These are phyloP conservation scores for Chelonia mydas DNA, from an alignment of 2,797 vertebrate species.

Conservation along the genomic window DNA sequence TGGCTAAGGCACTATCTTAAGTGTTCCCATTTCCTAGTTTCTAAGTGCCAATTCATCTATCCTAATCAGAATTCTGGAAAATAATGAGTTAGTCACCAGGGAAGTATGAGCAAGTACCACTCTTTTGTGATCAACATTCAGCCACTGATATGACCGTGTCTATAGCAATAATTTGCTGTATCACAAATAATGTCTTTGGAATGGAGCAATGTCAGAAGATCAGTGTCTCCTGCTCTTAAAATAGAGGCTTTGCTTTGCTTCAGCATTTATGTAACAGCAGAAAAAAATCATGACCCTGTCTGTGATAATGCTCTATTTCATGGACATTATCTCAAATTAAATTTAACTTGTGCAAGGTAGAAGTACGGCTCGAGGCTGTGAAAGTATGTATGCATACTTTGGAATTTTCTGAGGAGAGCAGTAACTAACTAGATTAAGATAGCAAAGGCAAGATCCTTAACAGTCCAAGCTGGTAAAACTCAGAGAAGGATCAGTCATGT, in stretches of 20 bases:
- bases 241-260: neutral
- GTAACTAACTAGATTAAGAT: neutral
- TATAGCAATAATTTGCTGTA: rapidly evolving
- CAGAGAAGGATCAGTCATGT: neutral
- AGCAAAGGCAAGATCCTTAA: neutral
- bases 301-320: neutral
- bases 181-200: neutral
- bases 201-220: neutral
- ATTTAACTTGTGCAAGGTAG: neutral
- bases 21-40: rapidly evolving
- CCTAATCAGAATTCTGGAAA: neutral
- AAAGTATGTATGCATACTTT: neutral
- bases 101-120: neutral
- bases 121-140: neutral
- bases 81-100: neutral
- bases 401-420: neutral
- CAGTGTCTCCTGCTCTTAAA: neutral
- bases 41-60: neutral
- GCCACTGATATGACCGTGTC: rapidly evolving
- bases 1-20: neutral
- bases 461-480: neutral
- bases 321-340: neutral
- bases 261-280: neutral
- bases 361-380: neutral
- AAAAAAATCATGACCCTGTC: neutral